These are phyloP conservation scores for Turritopsis rubra DNA, from an alignment of 30 jellyfish, hydroid and myxozoan genomes.

Conservation along the genomic window DNA sequence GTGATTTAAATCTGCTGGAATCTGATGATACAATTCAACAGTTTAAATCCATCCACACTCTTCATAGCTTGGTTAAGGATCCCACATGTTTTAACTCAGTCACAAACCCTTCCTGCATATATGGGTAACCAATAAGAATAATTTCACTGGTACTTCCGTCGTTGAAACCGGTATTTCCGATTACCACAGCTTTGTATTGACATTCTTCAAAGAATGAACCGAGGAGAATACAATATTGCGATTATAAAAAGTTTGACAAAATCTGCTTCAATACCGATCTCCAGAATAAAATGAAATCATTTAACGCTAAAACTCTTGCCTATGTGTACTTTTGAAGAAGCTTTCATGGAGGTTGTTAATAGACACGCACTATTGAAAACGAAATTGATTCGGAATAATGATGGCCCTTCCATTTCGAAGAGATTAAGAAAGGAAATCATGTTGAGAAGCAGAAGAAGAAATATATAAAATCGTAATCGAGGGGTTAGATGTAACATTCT, in stretches of 20 bases:
- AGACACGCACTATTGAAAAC: neutral
- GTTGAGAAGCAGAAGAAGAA: neutral
- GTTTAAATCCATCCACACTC: neutral
- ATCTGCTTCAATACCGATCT: neutral
- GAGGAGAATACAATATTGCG: neutral
- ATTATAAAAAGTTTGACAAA: neutral
- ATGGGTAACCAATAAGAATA: neutral
- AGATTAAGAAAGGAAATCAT: neutral
- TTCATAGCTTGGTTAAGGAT: neutral
- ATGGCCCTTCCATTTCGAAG: neutral
- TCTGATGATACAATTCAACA: neutral
- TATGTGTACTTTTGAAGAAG: neutral
- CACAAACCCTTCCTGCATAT: neutral
- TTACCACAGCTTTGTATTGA: neutral
- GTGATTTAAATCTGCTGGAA: neutral
- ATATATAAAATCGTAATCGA: too few species aligned
- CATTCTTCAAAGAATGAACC: neutral
- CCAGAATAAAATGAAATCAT: neutral
- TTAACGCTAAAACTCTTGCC: neutral
- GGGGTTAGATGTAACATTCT: too few species aligned
- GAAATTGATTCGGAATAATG: neutral
- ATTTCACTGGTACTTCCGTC: neutral
- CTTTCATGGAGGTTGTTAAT: neutral
- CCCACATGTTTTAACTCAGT: neutral
- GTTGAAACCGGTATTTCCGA: neutral